These are phyloP conservation scores for Labeo catla DNA, from an alignment of 2,113 vertebrate genomes.

Conservation along the genomic window DNA sequence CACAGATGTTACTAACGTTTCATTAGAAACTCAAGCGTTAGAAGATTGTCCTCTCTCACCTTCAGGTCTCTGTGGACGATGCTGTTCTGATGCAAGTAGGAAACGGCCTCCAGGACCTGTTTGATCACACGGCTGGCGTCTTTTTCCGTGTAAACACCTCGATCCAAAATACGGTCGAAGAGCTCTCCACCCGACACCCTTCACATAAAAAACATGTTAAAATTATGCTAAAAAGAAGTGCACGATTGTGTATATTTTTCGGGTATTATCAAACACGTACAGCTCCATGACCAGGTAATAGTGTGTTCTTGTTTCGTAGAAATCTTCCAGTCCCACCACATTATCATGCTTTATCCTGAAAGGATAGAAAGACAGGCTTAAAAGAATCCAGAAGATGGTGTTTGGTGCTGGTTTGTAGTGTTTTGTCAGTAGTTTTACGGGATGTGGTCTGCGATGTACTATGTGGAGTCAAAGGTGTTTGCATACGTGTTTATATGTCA, in stretches of 20 bases:
- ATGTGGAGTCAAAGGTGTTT: neutral
- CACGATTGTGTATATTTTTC: neutral
- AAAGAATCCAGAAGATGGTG: neutral
- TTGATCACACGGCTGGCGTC: conserved; percentile 90
- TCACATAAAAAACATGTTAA: conserved; percentile 19
- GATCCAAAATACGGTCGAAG: conserved; percentile 91
- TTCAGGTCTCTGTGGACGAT: conserved; percentile 95
- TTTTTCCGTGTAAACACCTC: conserved; percentile 90
- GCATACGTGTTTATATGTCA: too few relatives aligned
- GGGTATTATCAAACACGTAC: conserved; percentile 76
- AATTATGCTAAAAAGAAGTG: neutral
- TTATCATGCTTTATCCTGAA: conserved; percentile 94
- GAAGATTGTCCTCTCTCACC: conserved; percentile 67
- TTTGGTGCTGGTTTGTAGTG: neutral
- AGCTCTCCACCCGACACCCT: conserved; percentile 95
- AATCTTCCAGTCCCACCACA: conserved; percentile 91
- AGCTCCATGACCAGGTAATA: conserved; percentile 97
- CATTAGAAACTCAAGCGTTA: neutral
- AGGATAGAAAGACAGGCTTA: too few relatives aligned
- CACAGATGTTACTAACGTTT: neutral
- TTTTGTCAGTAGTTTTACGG: neutral
- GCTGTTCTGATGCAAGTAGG: conserved; percentile 89
- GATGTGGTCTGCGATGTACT: neutral
- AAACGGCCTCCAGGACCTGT: conserved; percentile 90
- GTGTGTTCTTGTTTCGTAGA: conserved; percentile 92